Evolutionary conservation across 2,113 vertebrate genomes (phyloP).

Genomic region (Capreolus pygargus): DNA sequence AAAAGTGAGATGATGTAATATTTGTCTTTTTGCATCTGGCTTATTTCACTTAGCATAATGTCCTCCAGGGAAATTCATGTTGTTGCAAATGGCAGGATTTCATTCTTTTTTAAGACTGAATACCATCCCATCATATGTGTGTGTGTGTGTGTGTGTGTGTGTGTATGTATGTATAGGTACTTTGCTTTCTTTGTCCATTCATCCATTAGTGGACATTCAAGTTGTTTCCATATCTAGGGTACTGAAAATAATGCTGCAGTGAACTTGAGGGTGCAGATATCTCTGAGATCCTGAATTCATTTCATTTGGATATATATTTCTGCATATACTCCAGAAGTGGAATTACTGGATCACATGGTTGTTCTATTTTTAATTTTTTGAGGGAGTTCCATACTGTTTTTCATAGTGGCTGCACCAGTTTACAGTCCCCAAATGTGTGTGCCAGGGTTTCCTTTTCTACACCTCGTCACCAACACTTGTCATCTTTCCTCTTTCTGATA

Average conservation of each 20-base stretch:
- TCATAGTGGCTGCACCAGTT: background rate
- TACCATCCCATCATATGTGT: background rate
- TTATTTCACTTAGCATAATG: background rate
- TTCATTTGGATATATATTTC: background rate
- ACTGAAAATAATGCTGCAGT: background rate
- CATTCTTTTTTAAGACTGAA: background rate
- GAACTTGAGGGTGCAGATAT: background rate
- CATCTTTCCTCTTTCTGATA: background rate
- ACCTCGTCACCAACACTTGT: background rate
- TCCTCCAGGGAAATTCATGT: background rate
- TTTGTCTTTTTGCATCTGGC: background rate
- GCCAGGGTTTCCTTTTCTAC: background rate
- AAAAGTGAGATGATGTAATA: background rate
- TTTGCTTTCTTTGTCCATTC: background rate
- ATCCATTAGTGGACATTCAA: background rate
- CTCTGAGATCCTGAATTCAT: background rate
- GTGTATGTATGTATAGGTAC: background rate
- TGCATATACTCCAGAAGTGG: background rate
- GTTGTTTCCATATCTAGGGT: background rate
- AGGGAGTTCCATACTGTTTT: background rate
- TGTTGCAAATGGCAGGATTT: background rate
- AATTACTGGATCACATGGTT: background rate
- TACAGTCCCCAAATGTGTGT: background rate
- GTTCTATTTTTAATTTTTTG: background rate
- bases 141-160: background rate